Conservation (phyloP, 1,140 invertebrate genomes). For the Coptotermes formosanus region DNA sequence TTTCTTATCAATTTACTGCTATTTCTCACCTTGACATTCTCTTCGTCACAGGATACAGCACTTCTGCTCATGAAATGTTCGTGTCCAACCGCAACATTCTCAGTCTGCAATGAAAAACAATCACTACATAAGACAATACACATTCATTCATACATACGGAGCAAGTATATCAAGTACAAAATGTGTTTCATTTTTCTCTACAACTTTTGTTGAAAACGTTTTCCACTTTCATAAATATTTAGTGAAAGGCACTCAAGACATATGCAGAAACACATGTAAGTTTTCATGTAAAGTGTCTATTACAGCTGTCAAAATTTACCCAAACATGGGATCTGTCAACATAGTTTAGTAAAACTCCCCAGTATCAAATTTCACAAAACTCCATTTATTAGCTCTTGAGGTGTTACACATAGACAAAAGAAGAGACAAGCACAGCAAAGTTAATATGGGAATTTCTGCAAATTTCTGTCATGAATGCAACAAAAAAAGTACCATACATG, state of each 20-base stretch:
- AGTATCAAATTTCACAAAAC: too few relatives aligned
- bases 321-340: too few relatives aligned
- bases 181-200: not conserved
- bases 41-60: not conserved
- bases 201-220: not conserved
- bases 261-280: not conserved
- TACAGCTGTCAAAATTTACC: too few relatives aligned
- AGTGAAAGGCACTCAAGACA: not conserved
- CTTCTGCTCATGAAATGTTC: not conserved
- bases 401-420: too few relatives aligned
- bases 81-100: not conserved
- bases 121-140: not conserved
- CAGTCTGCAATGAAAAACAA: not conserved
- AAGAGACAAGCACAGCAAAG: too few relatives aligned
- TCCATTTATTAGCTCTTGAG: too few relatives aligned
- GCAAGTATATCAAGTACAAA: not conserved
- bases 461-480: too few relatives aligned
- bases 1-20: too few relatives aligned
- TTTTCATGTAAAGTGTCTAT: not conserved
- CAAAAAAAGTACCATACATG: too few relatives aligned
- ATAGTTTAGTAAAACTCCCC: too few relatives aligned
- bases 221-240: not conserved
- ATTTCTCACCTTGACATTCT: not conserved
- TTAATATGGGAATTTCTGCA: too few relatives aligned
- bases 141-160: not conserved